Evolutionary conservation across 1,140 invertebrate genomes (phyloP).

Genomic region (Brachionus rotundiformis): DNA sequence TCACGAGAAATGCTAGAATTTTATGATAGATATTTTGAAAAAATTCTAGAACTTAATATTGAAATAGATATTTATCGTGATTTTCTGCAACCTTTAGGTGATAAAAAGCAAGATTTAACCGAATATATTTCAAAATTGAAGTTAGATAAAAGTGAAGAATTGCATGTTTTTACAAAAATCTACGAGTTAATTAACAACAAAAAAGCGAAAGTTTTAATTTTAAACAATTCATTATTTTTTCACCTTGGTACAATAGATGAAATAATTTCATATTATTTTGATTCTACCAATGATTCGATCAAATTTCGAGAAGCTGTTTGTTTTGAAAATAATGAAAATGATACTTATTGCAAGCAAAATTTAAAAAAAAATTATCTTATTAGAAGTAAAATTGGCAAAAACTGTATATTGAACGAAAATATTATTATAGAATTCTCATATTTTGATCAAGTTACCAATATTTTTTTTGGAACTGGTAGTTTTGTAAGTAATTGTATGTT

Average conservation of each 20-base stretch:
- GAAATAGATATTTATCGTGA: slow-evolving; percentile 67
- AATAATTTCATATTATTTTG: slow-evolving; percentile 56
- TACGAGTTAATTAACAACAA: slow-evolving; percentile 58
- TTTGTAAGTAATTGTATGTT: slow-evolving; percentile 37
- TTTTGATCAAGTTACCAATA: background rate
- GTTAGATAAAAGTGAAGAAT: slow-evolving; percentile 52
- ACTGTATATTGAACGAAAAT: background rate
- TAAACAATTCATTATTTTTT: slow-evolving; percentile 65
- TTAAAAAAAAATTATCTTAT: background rate
- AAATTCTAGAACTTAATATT: slow-evolving; percentile 54
- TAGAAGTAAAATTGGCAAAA: background rate
- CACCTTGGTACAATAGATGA: slow-evolving; percentile 66
- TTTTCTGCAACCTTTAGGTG: slow-evolving; percentile 65
- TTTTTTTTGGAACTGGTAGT: background rate
- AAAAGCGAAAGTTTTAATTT: slow-evolving; percentile 59
- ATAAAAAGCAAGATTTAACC: slow-evolving; percentile 55
- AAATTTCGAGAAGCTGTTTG: slow-evolving; percentile 3
- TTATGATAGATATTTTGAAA: slow-evolving; percentile 53
- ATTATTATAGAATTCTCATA: slow-evolving; percentile 3
- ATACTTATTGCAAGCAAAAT: background rate
- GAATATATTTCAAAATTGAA: background rate
- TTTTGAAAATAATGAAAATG: background rate
- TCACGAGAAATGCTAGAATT: slow-evolving; percentile 60
- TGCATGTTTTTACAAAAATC: slow-evolving; percentile 56
- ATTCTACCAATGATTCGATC: slow-evolving; percentile 57